Evolutionary conservation across 2,888 invertebrate species (phyloP).

Genomic region (Drosophila formosana): DNA sequence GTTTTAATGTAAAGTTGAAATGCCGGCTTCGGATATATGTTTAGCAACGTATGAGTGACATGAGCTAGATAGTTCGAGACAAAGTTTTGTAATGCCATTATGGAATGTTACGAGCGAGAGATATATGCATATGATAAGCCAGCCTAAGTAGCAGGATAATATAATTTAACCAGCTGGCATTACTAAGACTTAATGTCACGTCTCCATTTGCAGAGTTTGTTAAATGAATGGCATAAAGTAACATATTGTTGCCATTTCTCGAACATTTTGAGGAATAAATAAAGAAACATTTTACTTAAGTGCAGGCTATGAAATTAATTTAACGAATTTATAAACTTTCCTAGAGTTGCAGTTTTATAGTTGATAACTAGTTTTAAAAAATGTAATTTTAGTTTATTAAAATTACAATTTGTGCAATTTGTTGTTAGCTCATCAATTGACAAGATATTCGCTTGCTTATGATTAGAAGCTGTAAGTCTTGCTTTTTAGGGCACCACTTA

Average conservation of each 20-base stretch:
- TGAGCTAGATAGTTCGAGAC: slow-evolving; percentile 18
- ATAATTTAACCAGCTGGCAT: slow-evolving; percentile 29
- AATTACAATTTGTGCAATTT: not conserved
- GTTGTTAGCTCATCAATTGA: not conserved
- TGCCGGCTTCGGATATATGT: slow-evolving; percentile 16
- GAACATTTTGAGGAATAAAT: not conserved
- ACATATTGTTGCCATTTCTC: not conserved
- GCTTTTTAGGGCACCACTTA: not conserved
- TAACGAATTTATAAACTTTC: no score
- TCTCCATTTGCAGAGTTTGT: slow-evolving; percentile 20
- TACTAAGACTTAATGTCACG: slow-evolving; percentile 35
- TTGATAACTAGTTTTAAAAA: no score
- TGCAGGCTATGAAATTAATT: not conserved
- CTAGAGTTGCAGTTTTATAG: no score
- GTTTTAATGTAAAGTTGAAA: slow-evolving; percentile 66
- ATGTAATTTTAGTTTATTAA: not conserved
- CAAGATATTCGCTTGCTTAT: no score
- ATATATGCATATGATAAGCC: slow-evolving; percentile 44
- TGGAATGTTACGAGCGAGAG: slow-evolving; percentile 32
- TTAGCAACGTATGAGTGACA: slow-evolving; percentile 30
- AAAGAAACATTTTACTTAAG: not conserved
- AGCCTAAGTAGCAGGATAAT: slow-evolving; percentile 31
- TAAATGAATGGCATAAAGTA: not conserved
- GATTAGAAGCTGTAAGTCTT: not conserved
- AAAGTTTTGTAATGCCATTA: slow-evolving; percentile 44